phyloP scores from a whole-genome alignment of 2,113 vertebrate genomes.

The Cranoglanis bouderius region DNA sequence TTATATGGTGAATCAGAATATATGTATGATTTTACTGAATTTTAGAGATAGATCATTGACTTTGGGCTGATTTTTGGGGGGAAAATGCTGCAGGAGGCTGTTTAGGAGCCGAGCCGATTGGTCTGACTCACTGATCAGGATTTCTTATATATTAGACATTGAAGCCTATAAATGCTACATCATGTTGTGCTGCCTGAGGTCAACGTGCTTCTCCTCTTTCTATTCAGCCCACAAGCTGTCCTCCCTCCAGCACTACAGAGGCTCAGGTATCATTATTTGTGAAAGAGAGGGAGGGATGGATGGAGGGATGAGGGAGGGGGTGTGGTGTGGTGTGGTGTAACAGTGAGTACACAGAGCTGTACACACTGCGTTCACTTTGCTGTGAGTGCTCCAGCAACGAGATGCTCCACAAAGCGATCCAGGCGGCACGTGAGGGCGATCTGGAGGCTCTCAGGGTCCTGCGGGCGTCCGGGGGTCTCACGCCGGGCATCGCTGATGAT shows the following conservation, averaged over 20 bases:
- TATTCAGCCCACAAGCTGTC: constrained; percentile 32
- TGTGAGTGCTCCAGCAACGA: constrained; percentile 44
- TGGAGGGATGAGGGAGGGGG: constrained; percentile 5
- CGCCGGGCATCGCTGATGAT: constrained; percentile 62
- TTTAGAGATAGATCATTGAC: neutral
- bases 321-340: neutral
- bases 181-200: neutral
- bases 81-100: neutral
- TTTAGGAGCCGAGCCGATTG: neutral
- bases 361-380: constrained; percentile 7
- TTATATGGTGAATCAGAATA: neutral
- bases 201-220: constrained; percentile 26
- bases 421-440: constrained; percentile 73
- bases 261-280: constrained; percentile 50
- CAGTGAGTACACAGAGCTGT: neutral
- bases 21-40: neutral
- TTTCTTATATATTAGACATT: neutral
- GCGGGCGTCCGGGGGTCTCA: constrained; percentile 66
- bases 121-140: neutral
- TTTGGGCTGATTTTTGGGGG: neutral
- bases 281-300: constrained; percentile 18
- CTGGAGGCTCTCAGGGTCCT: constrained; percentile 70
- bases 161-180: neutral
- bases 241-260: constrained; percentile 19
- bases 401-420: constrained; percentile 75